Percentiles rank a stretch among this genome's conserved stretches.
Conservation (phyloP, 2,797 vertebrate genomes). For the Pyrocephalus nanus region DNA sequence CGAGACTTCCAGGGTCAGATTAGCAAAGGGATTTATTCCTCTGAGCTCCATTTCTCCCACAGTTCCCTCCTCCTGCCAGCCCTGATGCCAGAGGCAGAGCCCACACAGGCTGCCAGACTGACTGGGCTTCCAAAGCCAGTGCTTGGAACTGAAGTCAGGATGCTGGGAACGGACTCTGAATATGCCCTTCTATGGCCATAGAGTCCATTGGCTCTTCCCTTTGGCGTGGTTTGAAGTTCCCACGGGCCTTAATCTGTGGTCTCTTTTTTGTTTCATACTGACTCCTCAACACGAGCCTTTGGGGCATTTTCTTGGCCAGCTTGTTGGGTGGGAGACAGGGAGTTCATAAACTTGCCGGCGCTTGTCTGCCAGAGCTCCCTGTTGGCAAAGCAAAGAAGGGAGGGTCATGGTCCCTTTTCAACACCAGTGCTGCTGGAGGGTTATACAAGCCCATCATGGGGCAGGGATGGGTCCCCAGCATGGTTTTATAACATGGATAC, state of each 20-base stretch:
- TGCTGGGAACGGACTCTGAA: not conserved
- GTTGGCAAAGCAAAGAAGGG: not conserved
- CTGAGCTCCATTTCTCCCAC: not conserved
- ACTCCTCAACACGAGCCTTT: not conserved
- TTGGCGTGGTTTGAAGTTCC: slow-evolving; percentile 12
- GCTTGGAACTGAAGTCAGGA: not conserved
- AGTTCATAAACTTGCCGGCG: not conserved
- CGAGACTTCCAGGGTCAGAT: rapidly evolving
- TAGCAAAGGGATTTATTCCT: not conserved
- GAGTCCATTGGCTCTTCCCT: not conserved
- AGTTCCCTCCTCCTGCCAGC: not conserved
- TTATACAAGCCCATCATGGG: not conserved
- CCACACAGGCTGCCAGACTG: slow-evolving; percentile 51
- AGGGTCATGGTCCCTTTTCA: not conserved
- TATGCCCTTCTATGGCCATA: slow-evolving; percentile 14
- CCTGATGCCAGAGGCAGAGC: slow-evolving; percentile 12
- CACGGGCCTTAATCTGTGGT: not conserved
- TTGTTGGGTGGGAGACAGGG: slow-evolving; percentile 36
- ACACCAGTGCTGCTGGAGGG: not conserved
- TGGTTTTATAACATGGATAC: not conserved
- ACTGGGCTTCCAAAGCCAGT: not conserved
- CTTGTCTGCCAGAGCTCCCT: slow-evolving; percentile 10
- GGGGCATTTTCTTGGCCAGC: not conserved
- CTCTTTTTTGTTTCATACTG: slow-evolving; percentile 20
- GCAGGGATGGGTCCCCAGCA: not conserved